Evolutionary conservation across 2,888 invertebrate species (phyloP).

Genomic region (Arctia plantaginis): DNA sequence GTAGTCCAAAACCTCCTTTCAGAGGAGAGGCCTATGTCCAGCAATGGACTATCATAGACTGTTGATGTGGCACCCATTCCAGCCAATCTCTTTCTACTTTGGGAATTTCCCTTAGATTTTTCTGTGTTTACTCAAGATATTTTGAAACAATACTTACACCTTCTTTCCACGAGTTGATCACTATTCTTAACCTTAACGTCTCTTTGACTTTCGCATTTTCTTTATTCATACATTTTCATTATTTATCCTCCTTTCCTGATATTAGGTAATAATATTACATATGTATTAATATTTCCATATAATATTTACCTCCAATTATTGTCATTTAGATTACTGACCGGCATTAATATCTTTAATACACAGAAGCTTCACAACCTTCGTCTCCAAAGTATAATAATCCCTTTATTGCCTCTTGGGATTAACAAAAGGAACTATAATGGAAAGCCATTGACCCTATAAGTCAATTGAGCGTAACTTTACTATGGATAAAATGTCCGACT

Average conservation of each 20-base stretch:
- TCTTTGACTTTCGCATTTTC: no score
- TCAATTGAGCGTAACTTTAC: constrained; percentile 2
- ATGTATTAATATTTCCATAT: neutral
- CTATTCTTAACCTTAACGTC: no score
- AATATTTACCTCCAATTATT: neutral
- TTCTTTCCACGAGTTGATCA: no score
- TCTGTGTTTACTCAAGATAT: no score
- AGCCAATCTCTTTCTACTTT: no score
- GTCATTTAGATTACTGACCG: constrained; percentile 2
- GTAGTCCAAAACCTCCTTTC: no score
- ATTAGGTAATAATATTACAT: neutral
- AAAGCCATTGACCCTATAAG: constrained; percentile 11
- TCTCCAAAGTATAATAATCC: constrained; percentile 10
- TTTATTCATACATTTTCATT: neutral
- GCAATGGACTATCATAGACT: no score
- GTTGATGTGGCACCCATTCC: no score
- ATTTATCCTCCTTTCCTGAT: neutral
- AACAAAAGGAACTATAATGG: constrained; percentile 18
- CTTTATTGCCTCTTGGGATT: constrained; percentile 18
- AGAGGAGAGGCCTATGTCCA: no score
- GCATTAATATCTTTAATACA: constrained; percentile 5
- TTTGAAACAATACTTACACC: no score
- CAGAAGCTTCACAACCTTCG: neutral
- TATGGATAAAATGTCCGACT: neutral
- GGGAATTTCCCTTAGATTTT: no score